A percentile compares a stretch with the other conserved stretches of the same genome.
phyloP scores from a whole-genome alignment of 2,888 invertebrate species.

The Ectemnius continuus region DNA sequence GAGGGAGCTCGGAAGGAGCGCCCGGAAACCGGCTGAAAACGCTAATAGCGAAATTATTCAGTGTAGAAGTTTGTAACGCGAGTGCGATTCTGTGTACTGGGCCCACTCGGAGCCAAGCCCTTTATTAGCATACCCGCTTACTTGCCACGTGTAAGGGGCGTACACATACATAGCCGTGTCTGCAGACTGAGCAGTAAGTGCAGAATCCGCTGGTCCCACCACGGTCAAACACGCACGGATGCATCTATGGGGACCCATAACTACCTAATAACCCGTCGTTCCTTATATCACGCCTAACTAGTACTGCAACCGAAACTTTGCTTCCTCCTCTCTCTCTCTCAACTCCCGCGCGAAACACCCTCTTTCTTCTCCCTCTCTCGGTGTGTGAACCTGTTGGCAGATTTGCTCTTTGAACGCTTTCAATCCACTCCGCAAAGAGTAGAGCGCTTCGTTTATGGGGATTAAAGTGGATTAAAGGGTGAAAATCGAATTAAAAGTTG shows the following conservation, averaged over 20 bases:
- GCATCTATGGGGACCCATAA: constrained; percentile 72
- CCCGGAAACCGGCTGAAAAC: constrained; percentile 53
- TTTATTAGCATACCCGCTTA: constrained; percentile 72
- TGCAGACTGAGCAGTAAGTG: constrained; percentile 22
- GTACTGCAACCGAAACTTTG: constrained; percentile 50
- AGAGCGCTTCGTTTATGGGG: no score
- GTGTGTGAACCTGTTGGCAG: no score
- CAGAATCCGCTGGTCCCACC: constrained; percentile 40
- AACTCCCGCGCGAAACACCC: no score
- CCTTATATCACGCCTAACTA: constrained; percentile 68
- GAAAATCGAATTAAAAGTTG: no score
- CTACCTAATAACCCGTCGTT: constrained; percentile 73
- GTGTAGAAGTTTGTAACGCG: constrained; percentile 73
- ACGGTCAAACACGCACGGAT: constrained; percentile 55
- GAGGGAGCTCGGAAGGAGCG: not conserved
- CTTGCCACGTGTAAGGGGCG: constrained; percentile 49
- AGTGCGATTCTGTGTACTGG: constrained; percentile 75
- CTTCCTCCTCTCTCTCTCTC: not conserved
- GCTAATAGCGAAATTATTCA: constrained; percentile 75
- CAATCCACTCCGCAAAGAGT: no score
- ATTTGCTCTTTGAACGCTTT: no score
- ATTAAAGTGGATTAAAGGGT: no score
- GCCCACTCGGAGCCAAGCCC: constrained; percentile 68
- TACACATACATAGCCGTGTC: constrained; percentile 41
- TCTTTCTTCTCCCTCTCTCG: no score